Percentiles rank a stretch among this genome's conserved stretches.
Conservation (phyloP, 2,888 invertebrate species). For the Orchesellides sinensis region DNA sequence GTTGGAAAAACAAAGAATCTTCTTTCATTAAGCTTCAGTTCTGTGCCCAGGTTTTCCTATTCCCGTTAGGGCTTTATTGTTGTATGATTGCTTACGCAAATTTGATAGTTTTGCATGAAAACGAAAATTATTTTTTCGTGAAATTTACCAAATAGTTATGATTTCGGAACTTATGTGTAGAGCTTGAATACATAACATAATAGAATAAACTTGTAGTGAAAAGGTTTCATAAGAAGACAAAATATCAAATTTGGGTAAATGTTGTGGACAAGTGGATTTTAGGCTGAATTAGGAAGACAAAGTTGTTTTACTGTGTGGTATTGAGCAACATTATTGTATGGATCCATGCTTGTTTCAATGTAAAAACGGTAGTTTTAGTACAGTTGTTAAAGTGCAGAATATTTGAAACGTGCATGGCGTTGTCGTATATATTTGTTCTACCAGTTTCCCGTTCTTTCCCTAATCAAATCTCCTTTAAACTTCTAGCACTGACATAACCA, state of each 20-base stretch:
- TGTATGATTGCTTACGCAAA: too few relatives aligned
- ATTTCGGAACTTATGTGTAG: background rate
- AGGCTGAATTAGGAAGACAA: background rate
- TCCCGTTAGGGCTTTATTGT: too few relatives aligned
- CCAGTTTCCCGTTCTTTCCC: conserved; percentile 30
- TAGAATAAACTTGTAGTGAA: background rate
- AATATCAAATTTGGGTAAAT: too few relatives aligned
- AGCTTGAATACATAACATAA: too few relatives aligned
- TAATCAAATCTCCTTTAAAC: background rate
- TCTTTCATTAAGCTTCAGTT: too few relatives aligned
- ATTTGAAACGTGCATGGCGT: background rate
- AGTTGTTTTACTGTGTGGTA: too few relatives aligned
- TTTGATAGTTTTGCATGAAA: background rate
- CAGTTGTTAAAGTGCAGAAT: background rate
- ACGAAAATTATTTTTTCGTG: background rate
- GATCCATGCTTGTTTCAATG: background rate
- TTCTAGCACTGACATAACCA: background rate
- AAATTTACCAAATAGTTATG: background rate
- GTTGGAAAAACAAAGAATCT: too few relatives aligned
- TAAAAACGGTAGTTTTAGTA: background rate
- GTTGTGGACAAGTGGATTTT: background rate
- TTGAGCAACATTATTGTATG: too few relatives aligned
- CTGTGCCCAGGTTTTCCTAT: too few relatives aligned
- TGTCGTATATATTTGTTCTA: background rate
- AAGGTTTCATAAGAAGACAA: too few relatives aligned